These are phyloP conservation scores for Spea multiplicata DNA, from an alignment of 2,113 vertebrate genomes.

Conservation along the genomic window DNA sequence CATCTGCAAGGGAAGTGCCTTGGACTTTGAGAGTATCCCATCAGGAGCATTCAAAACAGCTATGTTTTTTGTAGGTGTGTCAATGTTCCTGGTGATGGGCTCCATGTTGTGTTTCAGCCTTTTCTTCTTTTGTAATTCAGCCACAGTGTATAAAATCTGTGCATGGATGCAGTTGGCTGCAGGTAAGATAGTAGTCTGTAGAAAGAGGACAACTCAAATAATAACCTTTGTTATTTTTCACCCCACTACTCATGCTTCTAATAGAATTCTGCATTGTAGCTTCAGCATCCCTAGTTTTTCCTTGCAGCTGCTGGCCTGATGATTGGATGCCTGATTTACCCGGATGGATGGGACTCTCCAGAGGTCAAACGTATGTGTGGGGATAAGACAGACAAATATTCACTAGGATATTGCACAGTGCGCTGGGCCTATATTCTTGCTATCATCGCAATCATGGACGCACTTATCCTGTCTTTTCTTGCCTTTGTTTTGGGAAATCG, in stretches of 20 bases:
- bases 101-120: conserved; percentile 92
- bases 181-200: conserved; percentile 67
- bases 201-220: too few relatives aligned
- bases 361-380: conserved; percentile 91
- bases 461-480: conserved; percentile 87
- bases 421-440: conserved; percentile 98
- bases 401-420: conserved; percentile 91
- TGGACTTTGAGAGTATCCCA: conserved; percentile 93
- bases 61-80: conserved; percentile 95
- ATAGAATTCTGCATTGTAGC: background rate
- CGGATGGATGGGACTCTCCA: conserved; percentile 90
- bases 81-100: conserved; percentile 89
- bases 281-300: background rate
- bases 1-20: conserved; percentile 90
- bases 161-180: conserved; percentile 98
- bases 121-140: conserved; percentile 95
- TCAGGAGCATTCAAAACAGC: conserved; percentile 96
- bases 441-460: conserved; percentile 93
- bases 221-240: background rate
- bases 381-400: conserved; percentile 92
- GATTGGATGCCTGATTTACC: conserved; percentile 95
- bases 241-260: background rate
- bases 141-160: conserved; percentile 95
- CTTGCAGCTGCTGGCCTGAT: conserved; percentile 84
- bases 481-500: conserved; percentile 90